Conservation (phyloP, 2,797 vertebrate species). For the Rousettus madagascariensis region DNA sequence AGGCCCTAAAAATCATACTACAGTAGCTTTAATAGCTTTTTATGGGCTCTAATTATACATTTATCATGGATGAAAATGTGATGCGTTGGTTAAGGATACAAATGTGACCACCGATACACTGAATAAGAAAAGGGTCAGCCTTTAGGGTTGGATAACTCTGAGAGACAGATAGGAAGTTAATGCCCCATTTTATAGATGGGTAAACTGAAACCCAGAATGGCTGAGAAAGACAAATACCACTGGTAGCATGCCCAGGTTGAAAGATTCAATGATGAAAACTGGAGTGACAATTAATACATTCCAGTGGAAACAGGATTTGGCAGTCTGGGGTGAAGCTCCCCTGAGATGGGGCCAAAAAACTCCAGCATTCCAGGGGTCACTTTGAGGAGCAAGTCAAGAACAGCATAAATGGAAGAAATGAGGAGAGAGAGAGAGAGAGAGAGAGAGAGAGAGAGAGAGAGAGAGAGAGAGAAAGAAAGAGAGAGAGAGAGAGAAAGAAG, state of each 20-base stretch:
- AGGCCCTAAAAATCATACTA: background rate
- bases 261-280: background rate
- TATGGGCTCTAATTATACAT: background rate
- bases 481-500: background rate
- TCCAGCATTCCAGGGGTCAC: background rate
- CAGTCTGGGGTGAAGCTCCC: background rate
- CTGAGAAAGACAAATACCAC: background rate
- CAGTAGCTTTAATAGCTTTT: background rate
- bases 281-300: background rate
- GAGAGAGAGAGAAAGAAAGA: background rate
- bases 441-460: background rate
- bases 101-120: background rate
- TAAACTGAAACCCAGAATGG: background rate
- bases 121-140: background rate
- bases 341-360: background rate
- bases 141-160: background rate
- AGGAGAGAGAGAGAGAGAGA: background rate
- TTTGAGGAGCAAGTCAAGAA: background rate
- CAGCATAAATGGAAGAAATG: background rate
- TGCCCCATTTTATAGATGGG: background rate
- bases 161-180: background rate
- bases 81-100: background rate
- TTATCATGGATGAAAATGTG: background rate
- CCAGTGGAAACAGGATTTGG: background rate
- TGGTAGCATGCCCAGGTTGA: background rate